Conservation (phyloP, 2,113 vertebrate genomes). For the Lipophrys pholis region DNA sequence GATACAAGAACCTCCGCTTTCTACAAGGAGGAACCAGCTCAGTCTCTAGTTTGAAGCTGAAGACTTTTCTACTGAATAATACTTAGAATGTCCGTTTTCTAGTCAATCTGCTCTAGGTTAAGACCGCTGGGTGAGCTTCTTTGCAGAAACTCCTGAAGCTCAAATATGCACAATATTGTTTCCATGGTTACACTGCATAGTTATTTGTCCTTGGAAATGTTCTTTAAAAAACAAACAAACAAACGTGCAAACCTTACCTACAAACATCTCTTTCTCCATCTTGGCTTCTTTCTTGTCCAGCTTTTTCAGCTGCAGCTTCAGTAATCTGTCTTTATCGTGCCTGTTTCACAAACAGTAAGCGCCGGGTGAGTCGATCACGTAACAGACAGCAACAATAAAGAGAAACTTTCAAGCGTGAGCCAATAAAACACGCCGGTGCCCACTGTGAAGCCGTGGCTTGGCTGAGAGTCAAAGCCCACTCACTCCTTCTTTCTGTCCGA, state of each 20-base stretch:
- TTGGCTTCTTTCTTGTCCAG: constrained; percentile 75
- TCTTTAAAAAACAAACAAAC: background rate
- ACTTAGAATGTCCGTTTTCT: no score
- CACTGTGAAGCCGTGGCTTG: background rate
- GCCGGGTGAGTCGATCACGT: background rate
- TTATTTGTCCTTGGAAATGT: no score
- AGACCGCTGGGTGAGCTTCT: no score
- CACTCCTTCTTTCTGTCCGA: constrained; percentile 90
- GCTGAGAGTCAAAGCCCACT: constrained; percentile 55
- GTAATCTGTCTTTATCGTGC: constrained; percentile 80
- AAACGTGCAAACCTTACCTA: constrained; percentile 77
- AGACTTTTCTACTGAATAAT: no score
- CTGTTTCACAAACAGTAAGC: constrained; percentile 71
- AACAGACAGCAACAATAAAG: background rate
- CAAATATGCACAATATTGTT: no score
- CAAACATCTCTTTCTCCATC: constrained; percentile 87
- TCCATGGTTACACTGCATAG: no score
- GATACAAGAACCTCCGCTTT: no score
- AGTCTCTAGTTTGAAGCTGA: no score
- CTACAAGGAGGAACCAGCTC: no score
- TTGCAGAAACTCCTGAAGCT: no score
- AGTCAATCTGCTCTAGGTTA: no score
- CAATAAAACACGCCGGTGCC: background rate
- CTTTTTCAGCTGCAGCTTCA: constrained; percentile 83
- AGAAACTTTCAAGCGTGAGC: background rate